These are phyloP conservation scores for Notarius quadriscutis DNA, from an alignment of 2,113 vertebrate genomes.

Conservation along the genomic window DNA sequence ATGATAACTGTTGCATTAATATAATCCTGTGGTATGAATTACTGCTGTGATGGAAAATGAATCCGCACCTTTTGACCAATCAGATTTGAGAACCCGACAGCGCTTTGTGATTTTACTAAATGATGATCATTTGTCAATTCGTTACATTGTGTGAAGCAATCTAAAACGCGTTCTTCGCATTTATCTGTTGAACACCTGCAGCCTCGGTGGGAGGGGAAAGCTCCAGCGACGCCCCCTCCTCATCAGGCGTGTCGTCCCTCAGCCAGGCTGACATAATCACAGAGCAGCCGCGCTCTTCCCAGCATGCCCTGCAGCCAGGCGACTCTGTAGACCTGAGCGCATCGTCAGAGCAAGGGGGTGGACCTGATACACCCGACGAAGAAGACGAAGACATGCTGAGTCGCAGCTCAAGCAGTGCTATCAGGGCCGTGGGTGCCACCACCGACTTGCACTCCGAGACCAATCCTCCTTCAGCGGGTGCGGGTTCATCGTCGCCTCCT, in stretches of 20 bases:
- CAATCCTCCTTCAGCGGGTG: slow-evolving; percentile 50
- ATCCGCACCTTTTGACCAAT: too few relatives aligned
- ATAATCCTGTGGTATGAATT: background rate
- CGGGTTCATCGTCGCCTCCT: slow-evolving; percentile 79
- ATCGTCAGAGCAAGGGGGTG: slow-evolving; percentile 78
- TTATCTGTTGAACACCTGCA: slow-evolving; percentile 51
- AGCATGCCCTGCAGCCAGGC: slow-evolving; percentile 85
- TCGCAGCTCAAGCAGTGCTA: slow-evolving; percentile 84
- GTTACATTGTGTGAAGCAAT: background rate
- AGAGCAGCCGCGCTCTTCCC: slow-evolving; percentile 89
- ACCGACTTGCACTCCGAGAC: slow-evolving; percentile 63
- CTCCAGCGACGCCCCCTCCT: slow-evolving; percentile 66
- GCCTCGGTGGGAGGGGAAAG: slow-evolving; percentile 78
- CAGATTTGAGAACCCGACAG: background rate
- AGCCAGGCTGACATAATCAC: slow-evolving; percentile 89
- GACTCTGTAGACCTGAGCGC: slow-evolving; percentile 84
- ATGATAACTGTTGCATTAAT: background rate
- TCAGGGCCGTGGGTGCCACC: slow-evolving; percentile 70
- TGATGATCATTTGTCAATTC: background rate
- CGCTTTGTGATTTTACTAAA: background rate
- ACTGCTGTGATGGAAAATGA: background rate
- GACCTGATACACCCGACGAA: slow-evolving; percentile 74
- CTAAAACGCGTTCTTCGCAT: background rate
- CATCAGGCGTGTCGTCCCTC: slow-evolving; percentile 72
- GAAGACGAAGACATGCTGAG: slow-evolving; percentile 79